A percentile compares a stretch with the other conserved stretches of the same genome.
Evolutionary conservation across 2,797 vertebrate species (phyloP).

Genomic region (Carduelis carduelis): DNA sequence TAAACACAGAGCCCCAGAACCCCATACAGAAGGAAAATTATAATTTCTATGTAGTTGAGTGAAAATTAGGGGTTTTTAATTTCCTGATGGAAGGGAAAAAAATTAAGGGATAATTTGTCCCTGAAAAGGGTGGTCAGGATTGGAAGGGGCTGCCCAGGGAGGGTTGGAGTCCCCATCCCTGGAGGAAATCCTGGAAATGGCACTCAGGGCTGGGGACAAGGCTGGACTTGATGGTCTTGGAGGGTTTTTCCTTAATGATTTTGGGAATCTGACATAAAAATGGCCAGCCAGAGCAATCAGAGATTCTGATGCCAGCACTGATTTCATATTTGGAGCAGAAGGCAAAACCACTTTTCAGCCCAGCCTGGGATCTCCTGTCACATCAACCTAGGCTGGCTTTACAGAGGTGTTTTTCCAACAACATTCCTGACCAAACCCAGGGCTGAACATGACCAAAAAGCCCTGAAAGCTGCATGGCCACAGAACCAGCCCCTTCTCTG

Average conservation of each 20-base stretch:
- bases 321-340: not conserved
- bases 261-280: not conserved
- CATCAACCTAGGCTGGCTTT: not conserved
- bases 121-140: not conserved
- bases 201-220: not conserved
- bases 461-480: not conserved
- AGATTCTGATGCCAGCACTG: not conserved
- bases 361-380: not conserved
- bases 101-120: not conserved
- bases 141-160: not conserved
- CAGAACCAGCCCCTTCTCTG: not conserved
- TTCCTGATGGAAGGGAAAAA: not conserved
- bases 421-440: not conserved
- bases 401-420: not conserved
- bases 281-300: not conserved
- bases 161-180: not conserved
- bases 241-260: not conserved
- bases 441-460: not conserved
- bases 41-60: fast-evolving
- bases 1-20: not conserved
- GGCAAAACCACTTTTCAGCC: not conserved
- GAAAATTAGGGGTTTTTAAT: not conserved
- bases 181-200: not conserved
- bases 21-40: not conserved
- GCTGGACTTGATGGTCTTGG: not conserved